Conservation (phyloP, 2,113 vertebrate genomes). For the Alaudala cheleensis region DNA sequence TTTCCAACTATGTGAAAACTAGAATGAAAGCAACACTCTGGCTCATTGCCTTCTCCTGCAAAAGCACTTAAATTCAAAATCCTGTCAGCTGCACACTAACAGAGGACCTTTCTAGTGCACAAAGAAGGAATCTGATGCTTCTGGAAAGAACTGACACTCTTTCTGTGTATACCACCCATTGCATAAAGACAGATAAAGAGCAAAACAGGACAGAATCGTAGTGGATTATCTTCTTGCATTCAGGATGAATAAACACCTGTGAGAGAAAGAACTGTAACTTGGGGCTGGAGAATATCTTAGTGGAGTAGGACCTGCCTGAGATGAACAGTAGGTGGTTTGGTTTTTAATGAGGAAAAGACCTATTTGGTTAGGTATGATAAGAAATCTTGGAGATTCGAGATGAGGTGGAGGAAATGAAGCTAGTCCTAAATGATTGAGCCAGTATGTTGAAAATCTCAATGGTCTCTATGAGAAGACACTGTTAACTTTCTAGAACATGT, state of each 20-base stretch:
- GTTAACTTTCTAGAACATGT: background rate
- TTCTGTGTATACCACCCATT: background rate
- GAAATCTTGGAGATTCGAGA: background rate
- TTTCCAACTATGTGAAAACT: background rate
- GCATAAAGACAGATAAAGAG: background rate
- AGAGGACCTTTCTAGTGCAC: background rate
- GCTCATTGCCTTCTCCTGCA: background rate
- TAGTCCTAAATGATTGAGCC: background rate
- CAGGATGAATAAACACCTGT: background rate
- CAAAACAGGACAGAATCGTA: background rate
- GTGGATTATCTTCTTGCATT: background rate
- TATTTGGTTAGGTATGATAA: background rate
- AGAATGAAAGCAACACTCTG: background rate
- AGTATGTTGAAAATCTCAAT: background rate
- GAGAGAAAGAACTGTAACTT: background rate
- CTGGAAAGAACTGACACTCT: background rate
- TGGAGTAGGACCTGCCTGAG: background rate
- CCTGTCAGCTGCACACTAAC: background rate
- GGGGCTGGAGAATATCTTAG: background rate
- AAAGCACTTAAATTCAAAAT: background rate
- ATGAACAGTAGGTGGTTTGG: rapidly evolving
- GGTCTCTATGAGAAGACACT: background rate
- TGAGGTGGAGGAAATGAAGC: background rate
- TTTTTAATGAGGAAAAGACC: background rate
- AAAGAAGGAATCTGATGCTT: background rate